Evolutionary conservation across 2,113 vertebrate genomes (phyloP), one percentile per base, ranked within the genome.

Genomic region (Craseonycteris thonglongyai): DNA sequence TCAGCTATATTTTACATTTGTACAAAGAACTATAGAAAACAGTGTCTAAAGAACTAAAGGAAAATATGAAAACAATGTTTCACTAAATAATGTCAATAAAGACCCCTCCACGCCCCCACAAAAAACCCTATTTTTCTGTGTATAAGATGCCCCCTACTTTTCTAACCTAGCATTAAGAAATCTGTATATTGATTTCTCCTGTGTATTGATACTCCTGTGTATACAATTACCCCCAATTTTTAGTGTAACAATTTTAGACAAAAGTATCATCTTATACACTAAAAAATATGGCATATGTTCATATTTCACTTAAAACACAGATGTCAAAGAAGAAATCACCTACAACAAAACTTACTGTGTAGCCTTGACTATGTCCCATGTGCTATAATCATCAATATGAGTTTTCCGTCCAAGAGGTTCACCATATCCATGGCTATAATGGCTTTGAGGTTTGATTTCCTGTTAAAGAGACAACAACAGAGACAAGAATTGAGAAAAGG

Each of bases 301-400:
- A 65, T 63, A 91, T 81, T 94, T 84, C 59, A 90, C 54, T 84
- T 88, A 38, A 78, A 93, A 85, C 30, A 69, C 3, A 56, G 12
- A 85, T 47, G 16, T 22, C 61, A 74, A 91, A 95, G 71, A 92
- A 65, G 18, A 68, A n/a, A 94, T 61, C 15, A 59, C 58, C 22
- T n/a, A 90, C n/a, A 95, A 92, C 61, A 93, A 93, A 88, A 98
- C 99, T 99, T 98, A 99, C 99, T 99, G 99, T 92, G 99, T 99
- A 93, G 99, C 99, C 99, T 99, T 99, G 97, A 99, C 99, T 47
- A 99, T 99, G 97, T 99, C 99, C 99, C 99, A 99, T 81, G 99
- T 99, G 98, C 99, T 99, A 88, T 99, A 99, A 98, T 99, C 99
- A 76, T 99, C 99, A 97, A 99, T 99, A 86, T 99, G 99, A 97